Evolutionary conservation across 2,888 invertebrate genomes (phyloP).

Genomic region (Noctua comes): DNA sequence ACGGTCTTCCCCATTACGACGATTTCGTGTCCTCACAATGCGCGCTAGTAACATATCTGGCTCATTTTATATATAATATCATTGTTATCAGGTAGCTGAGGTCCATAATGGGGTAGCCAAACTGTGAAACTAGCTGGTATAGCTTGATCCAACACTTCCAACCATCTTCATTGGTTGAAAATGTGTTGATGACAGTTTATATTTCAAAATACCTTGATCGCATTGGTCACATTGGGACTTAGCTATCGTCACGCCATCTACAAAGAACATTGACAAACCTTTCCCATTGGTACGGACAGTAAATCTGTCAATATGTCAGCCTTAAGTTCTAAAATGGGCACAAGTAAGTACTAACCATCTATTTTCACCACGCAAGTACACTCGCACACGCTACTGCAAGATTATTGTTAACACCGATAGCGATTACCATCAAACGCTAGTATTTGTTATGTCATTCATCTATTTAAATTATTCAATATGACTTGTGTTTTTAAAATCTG

Average conservation of each 20-base stretch:
- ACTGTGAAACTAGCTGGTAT: background rate
- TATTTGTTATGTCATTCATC: slow-evolving; percentile 24
- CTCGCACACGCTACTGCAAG: background rate
- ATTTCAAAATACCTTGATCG: background rate
- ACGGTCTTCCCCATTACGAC: too few relatives aligned
- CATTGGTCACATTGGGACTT: background rate
- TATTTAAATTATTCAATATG: slow-evolving; percentile 16
- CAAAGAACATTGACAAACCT: background rate
- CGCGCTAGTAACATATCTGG: too few relatives aligned
- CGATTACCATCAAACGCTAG: slow-evolving; percentile 18
- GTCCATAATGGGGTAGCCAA: background rate
- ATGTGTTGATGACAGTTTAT: background rate
- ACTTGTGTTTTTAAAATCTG: background rate
- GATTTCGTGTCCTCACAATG: too few relatives aligned
- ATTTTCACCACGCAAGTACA: slow-evolving; percentile 11
- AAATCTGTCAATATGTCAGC: background rate
- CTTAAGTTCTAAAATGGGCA: background rate
- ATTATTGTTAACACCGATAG: slow-evolving; percentile 13
- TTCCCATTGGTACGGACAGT: background rate
- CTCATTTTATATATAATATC: too few relatives aligned
- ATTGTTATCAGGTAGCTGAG: background rate
- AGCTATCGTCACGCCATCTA: slow-evolving; percentile 4
- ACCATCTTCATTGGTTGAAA: background rate
- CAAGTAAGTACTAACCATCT: background rate
- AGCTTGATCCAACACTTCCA: background rate